Percentiles rank a stretch among this genome's conserved stretches.
phyloP scores from a whole-genome alignment of 2,888 invertebrate species.

The Plagodis dolabraria region DNA sequence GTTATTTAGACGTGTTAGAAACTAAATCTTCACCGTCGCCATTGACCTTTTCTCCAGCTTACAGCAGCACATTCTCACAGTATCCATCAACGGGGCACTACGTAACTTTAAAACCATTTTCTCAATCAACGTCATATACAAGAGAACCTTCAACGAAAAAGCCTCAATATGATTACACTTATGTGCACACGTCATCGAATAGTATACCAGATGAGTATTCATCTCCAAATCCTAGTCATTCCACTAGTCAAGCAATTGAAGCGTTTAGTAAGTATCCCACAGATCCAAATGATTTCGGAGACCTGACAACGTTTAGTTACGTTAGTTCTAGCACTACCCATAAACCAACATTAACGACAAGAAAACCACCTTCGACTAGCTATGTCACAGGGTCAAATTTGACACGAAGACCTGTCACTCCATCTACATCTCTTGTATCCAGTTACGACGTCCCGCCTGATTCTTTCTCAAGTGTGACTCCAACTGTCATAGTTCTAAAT shows the following conservation, averaged over 20 bases:
- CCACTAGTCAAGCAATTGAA: slow-evolving; percentile 77
- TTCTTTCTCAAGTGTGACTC: slow-evolving; percentile 76
- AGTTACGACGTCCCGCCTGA: slow-evolving; percentile 68
- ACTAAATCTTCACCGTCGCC: slow-evolving; percentile 73
- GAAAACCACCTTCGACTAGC: slow-evolving; percentile 75
- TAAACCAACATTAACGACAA: slow-evolving; percentile 61
- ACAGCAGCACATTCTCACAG: slow-evolving; percentile 65
- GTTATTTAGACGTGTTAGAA: slow-evolving; percentile 59
- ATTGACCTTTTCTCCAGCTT: slow-evolving; percentile 54
- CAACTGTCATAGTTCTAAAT: slow-evolving; percentile 75
- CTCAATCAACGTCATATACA: slow-evolving; percentile 48
- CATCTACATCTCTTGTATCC: slow-evolving; percentile 48
- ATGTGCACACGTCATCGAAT: slow-evolving; percentile 63
- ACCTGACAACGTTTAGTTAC: slow-evolving; percentile 72
- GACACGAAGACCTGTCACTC: slow-evolving; percentile 76
- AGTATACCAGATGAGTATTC: slow-evolving; percentile 62
- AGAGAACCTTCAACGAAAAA: slow-evolving; percentile 49
- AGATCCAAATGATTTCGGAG: slow-evolving; percentile 70
- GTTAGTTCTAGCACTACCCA: slow-evolving; percentile 68
- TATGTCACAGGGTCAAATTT: slow-evolving; percentile 78
- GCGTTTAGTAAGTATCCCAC: slow-evolving; percentile 77
- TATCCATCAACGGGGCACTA: slow-evolving; percentile 72
- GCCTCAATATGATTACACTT: slow-evolving; percentile 48
- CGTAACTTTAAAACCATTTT: slow-evolving; percentile 69
- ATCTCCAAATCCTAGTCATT: slow-evolving; percentile 70